Evolutionary conservation across 2,888 invertebrate genomes (phyloP), one percentile per base, ranked within the genome.

Genomic region (Tachystola acroxantha): DNA sequence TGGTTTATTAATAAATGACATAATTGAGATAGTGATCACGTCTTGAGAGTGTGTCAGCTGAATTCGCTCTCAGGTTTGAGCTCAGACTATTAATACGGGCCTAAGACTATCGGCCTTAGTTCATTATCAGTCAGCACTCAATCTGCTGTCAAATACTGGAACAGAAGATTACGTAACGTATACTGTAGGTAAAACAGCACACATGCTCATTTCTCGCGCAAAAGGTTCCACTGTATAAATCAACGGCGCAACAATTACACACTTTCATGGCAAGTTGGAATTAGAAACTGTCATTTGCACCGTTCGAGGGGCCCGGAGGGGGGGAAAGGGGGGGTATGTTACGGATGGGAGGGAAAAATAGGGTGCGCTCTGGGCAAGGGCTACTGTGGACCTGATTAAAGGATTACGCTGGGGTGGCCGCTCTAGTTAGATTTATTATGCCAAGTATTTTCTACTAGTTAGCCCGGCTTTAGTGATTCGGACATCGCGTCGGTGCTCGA

Each of bases 261-360:
- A 88, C 85, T 87, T 85, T 84, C 86, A 85, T 86, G 87, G 84
- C 86, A 85, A 86, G 81, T 84, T 82, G 81, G 87, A 88, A 88
- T 88, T 88, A 87, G 87, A 86, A 88, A 88, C 87, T 87, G 88
- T 87, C 88, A 87, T 87, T 88, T 87, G 86, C 88, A 87, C 81
- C 84, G 75, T 85, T 81, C 76, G 74, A 74, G 78, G 80, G 76
- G 70, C 22, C 64, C 54, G 61, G 10, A 10, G 26, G 7, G 27
- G 27, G 11, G 12, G 27, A 2, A 11, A 48, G 41, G 42, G 50
- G 58, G 61, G 62, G 56, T 54, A 49, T 60, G 62, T 60, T 60
- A 63, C 50, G 45, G 52, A 63, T 66, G 73, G 79, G 76, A 65
- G 78, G 81, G 75, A 78, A 79, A 78, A 82, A 84, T 76, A 75